Conservation (phyloP, 1,140 invertebrate species). For the Euborellia annulipes region DNA sequence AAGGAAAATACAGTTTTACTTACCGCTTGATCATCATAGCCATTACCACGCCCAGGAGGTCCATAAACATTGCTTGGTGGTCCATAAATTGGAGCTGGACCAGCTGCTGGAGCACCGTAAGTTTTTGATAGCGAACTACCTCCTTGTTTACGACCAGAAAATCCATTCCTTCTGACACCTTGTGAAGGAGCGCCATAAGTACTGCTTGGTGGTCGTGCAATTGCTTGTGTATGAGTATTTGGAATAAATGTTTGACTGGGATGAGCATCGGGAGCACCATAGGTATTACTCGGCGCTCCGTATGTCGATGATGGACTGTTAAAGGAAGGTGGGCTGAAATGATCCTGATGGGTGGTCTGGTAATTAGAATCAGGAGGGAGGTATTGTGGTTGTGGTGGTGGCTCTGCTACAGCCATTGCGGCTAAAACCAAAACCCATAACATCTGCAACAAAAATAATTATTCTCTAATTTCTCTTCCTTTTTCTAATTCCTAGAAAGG, state of each 20-base stretch:
- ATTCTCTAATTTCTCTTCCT: too few relatives aligned
- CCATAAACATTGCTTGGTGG: constrained; percentile 12
- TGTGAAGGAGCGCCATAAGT: constrained; percentile 1
- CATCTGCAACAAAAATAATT: too few relatives aligned
- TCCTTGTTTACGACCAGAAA: too few relatives aligned
- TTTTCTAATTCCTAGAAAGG: too few relatives aligned
- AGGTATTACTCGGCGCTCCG: not conserved
- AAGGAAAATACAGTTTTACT: not conserved
- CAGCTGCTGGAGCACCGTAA: not conserved
- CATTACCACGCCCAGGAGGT: not conserved
- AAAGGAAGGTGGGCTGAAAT: too few relatives aligned
- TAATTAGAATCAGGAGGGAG: too few relatives aligned
- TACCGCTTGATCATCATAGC: not conserved
- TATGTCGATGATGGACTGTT: not conserved
- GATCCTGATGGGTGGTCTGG: too few relatives aligned
- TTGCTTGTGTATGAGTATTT: not conserved
- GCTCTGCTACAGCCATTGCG: too few relatives aligned
- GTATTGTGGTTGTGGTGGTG: too few relatives aligned
- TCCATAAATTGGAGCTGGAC: constrained; percentile 21
- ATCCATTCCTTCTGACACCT: too few relatives aligned
- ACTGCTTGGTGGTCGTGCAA: not conserved
- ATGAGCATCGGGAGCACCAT: not conserved
- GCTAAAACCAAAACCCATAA: too few relatives aligned
- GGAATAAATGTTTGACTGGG: not conserved
- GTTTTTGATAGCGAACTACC: too few relatives aligned